Evolutionary conservation across 2,797 vertebrate genomes (phyloP), one percentile per base, ranked within the genome.

Genomic region (Malurus splendens): DNA sequence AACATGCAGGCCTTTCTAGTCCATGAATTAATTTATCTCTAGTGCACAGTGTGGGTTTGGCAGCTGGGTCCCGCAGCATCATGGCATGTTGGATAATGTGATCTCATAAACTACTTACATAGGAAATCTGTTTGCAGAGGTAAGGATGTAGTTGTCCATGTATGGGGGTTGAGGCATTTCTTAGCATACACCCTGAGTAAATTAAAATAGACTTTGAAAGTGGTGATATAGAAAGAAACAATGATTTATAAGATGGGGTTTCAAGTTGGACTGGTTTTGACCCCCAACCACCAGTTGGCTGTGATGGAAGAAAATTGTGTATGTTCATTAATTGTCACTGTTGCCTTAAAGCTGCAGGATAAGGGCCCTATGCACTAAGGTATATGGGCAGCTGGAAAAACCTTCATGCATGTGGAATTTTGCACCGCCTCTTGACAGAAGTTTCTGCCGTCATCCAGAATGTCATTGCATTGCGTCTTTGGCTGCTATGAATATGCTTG

Each of bases 11-110:
- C 24, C 0, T 39, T 79, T 57, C 64, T 42, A 38, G 42, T 20
- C 50, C 15, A 1, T 10, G 6, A 23, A 8, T 59, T 44, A 68
- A 30, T 70, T 70, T 7, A 7, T 6, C 39, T 41, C 0, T 28
- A 15, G 30, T 2, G 1, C 11, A 24, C 0, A 0, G 19, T 3
- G 10, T 38, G 60, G 33, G 12, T 39, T 70, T 66, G 56, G 52
- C 42, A 57, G 39, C 24, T 18, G 72, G 23, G 38, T 48, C 68
- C 36, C 50, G 48, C 30, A 44, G 28, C 36, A 20, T 42, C 42
- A 1, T 4, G 9, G 23, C 59, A 7, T 1, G 47, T 30, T 30
- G 39, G 22, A 13, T n/a, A 19, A 38, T 30, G 19, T 1, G 30
- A 52, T 2, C 54, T 59, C 25, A 5, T 4, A 17, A 72, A 39